Percentiles rank a stretch among this genome's conserved stretches.
Evolutionary conservation across 2,797 vertebrate species (phyloP).

Genomic region (Pantherophis alleghaniensis): DNA sequence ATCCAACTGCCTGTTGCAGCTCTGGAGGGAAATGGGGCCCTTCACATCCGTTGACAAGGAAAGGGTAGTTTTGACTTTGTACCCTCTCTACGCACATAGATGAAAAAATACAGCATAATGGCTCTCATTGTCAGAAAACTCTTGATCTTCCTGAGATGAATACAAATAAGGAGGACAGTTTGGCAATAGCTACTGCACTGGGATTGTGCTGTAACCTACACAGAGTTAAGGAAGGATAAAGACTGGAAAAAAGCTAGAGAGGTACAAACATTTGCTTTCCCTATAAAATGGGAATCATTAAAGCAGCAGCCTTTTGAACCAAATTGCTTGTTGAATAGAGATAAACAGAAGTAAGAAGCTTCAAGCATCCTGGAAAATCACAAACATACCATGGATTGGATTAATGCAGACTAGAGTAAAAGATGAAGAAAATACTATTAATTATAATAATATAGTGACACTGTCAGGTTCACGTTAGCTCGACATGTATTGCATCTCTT

Average conservation of each 20-base stretch:
- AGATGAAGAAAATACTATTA: neutral
- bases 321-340: rapidly evolving
- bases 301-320: neutral
- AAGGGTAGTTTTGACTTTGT: rapidly evolving
- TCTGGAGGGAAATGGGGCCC: rapidly evolving
- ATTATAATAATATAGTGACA: neutral
- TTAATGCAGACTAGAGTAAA: neutral
- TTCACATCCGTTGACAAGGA: neutral
- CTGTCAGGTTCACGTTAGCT: neutral
- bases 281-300: rapidly evolving
- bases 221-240: neutral
- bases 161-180: neutral
- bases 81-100: neutral
- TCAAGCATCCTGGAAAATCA: neutral
- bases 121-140: slow-evolving; percentile 20
- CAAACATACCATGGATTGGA: rapidly evolving
- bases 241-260: rapidly evolving
- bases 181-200: neutral
- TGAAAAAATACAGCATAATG: neutral
- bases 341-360: rapidly evolving
- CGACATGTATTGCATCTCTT: neutral
- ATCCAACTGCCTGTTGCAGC: rapidly evolving
- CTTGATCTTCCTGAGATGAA: neutral
- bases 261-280: rapidly evolving
- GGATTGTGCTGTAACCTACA: neutral